These are phyloP conservation scores for Phataginus tricuspis DNA, from an alignment of 2,797 vertebrate species.

Conservation along the genomic window DNA sequence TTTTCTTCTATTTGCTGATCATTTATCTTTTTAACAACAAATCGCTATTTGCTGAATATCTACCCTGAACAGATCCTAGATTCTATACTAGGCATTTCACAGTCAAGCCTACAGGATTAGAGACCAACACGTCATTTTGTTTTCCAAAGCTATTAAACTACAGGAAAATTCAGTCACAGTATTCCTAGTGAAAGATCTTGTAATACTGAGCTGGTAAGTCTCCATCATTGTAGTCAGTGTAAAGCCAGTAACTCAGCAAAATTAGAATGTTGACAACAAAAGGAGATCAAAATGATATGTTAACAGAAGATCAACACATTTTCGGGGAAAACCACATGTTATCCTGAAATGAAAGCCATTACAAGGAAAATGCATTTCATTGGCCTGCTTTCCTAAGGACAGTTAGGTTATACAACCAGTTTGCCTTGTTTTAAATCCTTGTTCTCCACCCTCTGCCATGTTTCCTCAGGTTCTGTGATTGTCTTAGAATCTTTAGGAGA, in stretches of 20 bases:
- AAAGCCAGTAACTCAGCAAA: conserved; percentile 70
- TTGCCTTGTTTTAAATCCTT: conserved; percentile 27
- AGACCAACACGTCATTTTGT: background rate
- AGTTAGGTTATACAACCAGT: conserved; percentile 42
- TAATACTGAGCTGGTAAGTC: conserved; percentile 45
- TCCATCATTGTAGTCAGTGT: conserved; percentile 53
- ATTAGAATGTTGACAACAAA: conserved; percentile 66
- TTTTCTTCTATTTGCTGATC: background rate
- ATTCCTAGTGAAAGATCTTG: conserved; percentile 52
- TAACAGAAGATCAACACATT: conserved; percentile 64
- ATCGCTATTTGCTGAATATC: background rate
- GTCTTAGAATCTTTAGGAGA: conserved; percentile 1
- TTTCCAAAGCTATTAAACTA: conserved; percentile 55
- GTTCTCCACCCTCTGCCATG: background rate
- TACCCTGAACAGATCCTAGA: background rate
- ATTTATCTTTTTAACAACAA: background rate
- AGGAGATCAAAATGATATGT: conserved; percentile 63
- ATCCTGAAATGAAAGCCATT: conserved; percentile 36
- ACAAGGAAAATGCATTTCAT: conserved; percentile 61
- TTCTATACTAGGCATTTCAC: background rate
- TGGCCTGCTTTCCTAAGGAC: conserved; percentile 60
- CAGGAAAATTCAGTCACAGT: conserved; percentile 42
- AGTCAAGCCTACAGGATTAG: background rate
- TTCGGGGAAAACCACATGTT: conserved; percentile 55
- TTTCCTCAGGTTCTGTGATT: background rate